Percentiles rank a stretch among this genome's conserved stretches.
These are phyloP conservation scores for Bembecia ichneumoniformis DNA, from an alignment of 2,888 invertebrate genomes.

Conservation along the genomic window DNA sequence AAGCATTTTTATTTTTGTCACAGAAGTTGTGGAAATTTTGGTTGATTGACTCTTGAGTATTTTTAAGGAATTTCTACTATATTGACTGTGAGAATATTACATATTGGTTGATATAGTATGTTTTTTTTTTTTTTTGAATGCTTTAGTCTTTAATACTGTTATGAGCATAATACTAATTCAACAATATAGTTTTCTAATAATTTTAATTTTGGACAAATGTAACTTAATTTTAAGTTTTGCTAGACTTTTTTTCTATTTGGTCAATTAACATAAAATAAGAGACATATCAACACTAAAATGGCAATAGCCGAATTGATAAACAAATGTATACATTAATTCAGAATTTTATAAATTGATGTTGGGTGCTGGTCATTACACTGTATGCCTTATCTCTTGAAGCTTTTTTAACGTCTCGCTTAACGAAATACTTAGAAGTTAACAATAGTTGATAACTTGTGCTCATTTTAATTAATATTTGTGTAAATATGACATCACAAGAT, in stretches of 20 bases:
- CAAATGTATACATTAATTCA: constrained; percentile 23
- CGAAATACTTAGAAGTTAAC: background rate
- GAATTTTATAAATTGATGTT: constrained; percentile 17
- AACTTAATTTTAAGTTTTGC: too few species aligned
- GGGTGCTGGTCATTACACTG: constrained; percentile 28
- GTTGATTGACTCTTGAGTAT: too few species aligned
- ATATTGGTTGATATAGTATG: too few species aligned
- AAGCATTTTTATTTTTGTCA: too few species aligned
- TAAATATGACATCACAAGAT: constrained; percentile 60
- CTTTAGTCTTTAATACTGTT: too few species aligned
- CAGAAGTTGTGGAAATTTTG: too few species aligned
- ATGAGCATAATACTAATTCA: too few species aligned
- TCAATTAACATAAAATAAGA: background rate
- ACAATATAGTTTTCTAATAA: too few species aligned
- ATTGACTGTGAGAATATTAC: too few species aligned
- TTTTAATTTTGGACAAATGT: too few species aligned
- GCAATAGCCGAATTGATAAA: constrained; percentile 15
- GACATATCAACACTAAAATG: constrained; percentile 11
- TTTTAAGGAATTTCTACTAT: too few species aligned
- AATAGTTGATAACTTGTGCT: background rate
- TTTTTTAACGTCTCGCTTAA: constrained; percentile 4
- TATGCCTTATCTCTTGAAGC: constrained; percentile 14
- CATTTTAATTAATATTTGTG: constrained; percentile 16
- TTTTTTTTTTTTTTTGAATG: too few species aligned
- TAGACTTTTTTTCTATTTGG: background rate